Evolutionary conservation across 92 coral and sea anemone genomes (phyloP).

Genomic region (Zoanthus sansibaricus): DNA sequence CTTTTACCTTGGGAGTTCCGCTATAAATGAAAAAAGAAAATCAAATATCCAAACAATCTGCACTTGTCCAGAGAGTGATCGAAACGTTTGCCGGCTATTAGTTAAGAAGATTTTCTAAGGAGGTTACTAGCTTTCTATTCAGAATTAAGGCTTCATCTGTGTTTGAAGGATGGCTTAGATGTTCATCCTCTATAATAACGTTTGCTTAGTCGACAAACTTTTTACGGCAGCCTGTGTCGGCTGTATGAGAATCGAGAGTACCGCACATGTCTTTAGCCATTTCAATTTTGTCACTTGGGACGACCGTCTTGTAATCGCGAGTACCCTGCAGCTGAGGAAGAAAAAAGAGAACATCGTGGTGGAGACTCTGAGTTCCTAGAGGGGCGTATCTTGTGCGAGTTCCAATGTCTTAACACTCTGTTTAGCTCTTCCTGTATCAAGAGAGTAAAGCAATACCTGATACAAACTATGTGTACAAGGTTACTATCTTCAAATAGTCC

Average conservation of each 20-base stretch:
- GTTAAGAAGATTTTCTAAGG: constrained; percentile 6
- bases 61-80: not conserved
- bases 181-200: constrained; percentile 34
- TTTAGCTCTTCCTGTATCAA: constrained; percentile 35
- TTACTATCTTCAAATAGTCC: constrained; percentile 29
- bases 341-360: constrained; percentile 5
- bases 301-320: constrained; percentile 1
- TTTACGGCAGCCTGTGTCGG: not conserved
- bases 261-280: too few species aligned
- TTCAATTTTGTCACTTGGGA: too few species aligned
- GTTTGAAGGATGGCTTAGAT: constrained; percentile 29
- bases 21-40: not conserved
- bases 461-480: not conserved
- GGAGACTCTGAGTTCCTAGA: constrained; percentile 15
- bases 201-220: constrained; percentile 7
- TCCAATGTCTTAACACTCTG: not conserved
- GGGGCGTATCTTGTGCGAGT: constrained; percentile 20
- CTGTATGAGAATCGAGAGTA: too few species aligned
- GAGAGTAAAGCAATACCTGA: constrained; percentile 8
- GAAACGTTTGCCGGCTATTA: not conserved
- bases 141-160: constrained; percentile 42
- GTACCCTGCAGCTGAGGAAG: constrained; percentile 20
- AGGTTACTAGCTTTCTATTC: constrained; percentile 24
- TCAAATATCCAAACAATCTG: not conserved
- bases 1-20: not conserved